Base-by-base conservation (phyloP, 2,888 invertebrate genomes). In the Drosophila niveifrons region DNA sequence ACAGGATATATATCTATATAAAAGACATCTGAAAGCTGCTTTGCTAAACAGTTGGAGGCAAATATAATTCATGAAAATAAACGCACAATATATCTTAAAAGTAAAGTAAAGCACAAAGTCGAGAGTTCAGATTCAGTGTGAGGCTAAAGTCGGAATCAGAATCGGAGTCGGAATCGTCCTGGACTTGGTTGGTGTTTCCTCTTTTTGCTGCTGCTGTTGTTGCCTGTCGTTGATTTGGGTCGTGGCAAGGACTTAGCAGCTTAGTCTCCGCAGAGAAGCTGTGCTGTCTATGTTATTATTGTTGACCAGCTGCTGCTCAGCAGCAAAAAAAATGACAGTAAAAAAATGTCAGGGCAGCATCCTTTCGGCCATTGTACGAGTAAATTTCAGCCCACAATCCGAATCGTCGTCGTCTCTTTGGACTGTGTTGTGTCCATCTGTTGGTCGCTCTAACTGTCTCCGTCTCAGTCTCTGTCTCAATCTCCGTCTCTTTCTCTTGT, bases 181-280 rank as follows among this genome's bases (percentile, higher is more conserved):
- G 9, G 13, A 23, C 18, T 31, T 52, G 29, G 47, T 4, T 31
- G 52, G 36, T 48, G 13, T 44, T 48, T 47, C n/a, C 59, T 53
- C 52, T 46, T 36, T 23, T 23, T 23, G 23, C 39, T 43, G 36
- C 39, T 51, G 43, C 53, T 59, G 62, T 62, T 78, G 72, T 75
- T 83, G 88, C 39, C 53, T 59, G 62, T 62, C 78, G 72, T 75
- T 83, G 88, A 84, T 83, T 82, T 87, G 88, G 88, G 82, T 87
- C 79, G 72, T 62, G 70, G 85, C 85, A 67, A 79, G 82, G 82
- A 87, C 83, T 83, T 85, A 78, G 78, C 72, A 75, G 82, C 82
- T 84, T 81, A 78, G 72, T 74, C 46, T 23, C 23, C 23, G 3
- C 23, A 48, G 50, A 50, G 39, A 48, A 58, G 7, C 48, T 48